These are phyloP conservation scores for Neocrepidodera transversa DNA, from an alignment of 2,888 invertebrate species.

Conservation along the genomic window DNA sequence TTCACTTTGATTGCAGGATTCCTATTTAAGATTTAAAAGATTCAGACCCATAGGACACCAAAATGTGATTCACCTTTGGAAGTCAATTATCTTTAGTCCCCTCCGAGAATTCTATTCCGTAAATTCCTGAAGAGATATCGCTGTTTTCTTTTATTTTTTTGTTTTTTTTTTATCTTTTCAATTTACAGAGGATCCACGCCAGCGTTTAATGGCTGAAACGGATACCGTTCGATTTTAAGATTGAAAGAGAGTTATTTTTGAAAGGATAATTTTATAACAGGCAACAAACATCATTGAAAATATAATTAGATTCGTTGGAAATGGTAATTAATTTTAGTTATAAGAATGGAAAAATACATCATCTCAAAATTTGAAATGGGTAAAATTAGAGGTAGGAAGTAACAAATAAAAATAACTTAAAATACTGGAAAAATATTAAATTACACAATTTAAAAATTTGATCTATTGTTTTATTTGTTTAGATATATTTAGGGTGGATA, in stretches of 20 bases:
- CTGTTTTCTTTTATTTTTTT: neutral
- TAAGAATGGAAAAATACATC: no score
- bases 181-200: neutral
- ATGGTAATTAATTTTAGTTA: no score
- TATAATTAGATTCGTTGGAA: no score
- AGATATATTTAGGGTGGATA: no score
- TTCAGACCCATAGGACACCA: slow-evolving; percentile 20
- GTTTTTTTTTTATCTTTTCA: slow-evolving; percentile 2
- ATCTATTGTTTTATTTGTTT: no score
- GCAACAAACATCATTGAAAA: no score
- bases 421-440: no score
- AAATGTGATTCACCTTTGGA: slow-evolving; percentile 22
- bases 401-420: no score
- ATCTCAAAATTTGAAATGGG: no score
- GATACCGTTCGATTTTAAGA: slow-evolving; percentile 2
- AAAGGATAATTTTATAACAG: no score
- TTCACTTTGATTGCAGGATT: slow-evolving; percentile 21
- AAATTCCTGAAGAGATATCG: neutral
- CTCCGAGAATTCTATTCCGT: slow-evolving; percentile 16
- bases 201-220: slow-evolving; percentile 6
- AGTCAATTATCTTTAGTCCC: slow-evolving; percentile 22
- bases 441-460: no score
- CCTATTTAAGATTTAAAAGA: slow-evolving; percentile 21
- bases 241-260: neutral
- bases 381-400: no score